Conservation (phyloP, 1,140 invertebrate genomes). For the Pseudomyrmex flavicornis region DNA sequence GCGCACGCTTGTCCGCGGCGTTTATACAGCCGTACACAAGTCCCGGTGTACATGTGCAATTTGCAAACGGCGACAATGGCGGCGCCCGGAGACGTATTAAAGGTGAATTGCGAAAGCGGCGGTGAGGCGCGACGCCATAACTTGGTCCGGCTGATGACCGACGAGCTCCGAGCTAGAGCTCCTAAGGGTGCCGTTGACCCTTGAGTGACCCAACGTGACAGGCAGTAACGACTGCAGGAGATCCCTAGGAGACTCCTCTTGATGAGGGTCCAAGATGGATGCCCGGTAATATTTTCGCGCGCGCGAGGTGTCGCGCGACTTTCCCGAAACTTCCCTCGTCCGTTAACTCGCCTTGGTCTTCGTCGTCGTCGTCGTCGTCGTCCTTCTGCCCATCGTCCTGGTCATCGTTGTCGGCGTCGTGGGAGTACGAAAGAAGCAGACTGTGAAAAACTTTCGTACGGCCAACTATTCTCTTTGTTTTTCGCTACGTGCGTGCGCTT, state of each 20-base stretch:
- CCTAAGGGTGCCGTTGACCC: slow-evolving; percentile 80
- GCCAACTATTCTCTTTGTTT: slow-evolving; percentile 14
- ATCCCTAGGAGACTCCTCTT: slow-evolving; percentile 77
- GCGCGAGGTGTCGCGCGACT: slow-evolving; percentile 68
- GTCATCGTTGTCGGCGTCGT: background rate
- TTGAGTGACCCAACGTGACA: slow-evolving; percentile 77
- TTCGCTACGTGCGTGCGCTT: slow-evolving; percentile 34
- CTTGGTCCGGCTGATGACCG: slow-evolving; percentile 72
- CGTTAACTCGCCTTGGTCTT: slow-evolving; percentile 12
- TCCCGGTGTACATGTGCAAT: slow-evolving; percentile 61
- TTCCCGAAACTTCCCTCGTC: slow-evolving; percentile 62
- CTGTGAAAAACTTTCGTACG: slow-evolving; percentile 26
- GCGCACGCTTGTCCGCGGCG: slow-evolving; percentile 47
- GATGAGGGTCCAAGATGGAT: slow-evolving; percentile 83
- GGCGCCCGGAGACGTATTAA: slow-evolving; percentile 73
- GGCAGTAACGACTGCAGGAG: slow-evolving; percentile 78
- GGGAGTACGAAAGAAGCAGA: slow-evolving; percentile 28
- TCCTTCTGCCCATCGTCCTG: background rate
- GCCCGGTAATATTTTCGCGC: slow-evolving; percentile 76
- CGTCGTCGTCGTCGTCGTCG: background rate
- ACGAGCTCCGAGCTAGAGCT: slow-evolving; percentile 72
- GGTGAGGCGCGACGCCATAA: slow-evolving; percentile 69
- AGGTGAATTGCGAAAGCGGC: slow-evolving; percentile 77
- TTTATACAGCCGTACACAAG: slow-evolving; percentile 53
- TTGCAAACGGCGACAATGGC: slow-evolving; percentile 73